phyloP scores from a whole-genome alignment of 2,888 invertebrate species.

The Philhelius pedissequus region DNA sequence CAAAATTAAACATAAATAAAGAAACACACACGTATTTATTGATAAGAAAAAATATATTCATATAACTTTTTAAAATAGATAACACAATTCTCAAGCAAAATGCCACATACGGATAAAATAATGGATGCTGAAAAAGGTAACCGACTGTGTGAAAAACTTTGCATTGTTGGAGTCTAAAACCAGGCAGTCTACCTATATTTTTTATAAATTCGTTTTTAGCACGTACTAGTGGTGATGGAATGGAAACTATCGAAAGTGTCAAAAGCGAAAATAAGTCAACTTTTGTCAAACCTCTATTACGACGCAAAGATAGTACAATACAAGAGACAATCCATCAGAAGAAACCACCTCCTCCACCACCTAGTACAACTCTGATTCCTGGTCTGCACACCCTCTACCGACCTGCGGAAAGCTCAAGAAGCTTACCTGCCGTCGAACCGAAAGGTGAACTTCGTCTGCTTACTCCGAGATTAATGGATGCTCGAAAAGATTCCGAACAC shows the following conservation, averaged over 20 bases:
- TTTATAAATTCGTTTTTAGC: constrained; percentile 46
- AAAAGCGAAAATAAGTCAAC: constrained; percentile 74
- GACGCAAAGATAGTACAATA: constrained; percentile 72
- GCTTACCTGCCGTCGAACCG: constrained; percentile 80
- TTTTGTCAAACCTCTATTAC: constrained; percentile 68
- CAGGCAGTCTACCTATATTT: not conserved
- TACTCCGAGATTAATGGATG: constrained; percentile 82
- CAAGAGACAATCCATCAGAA: constrained; percentile 71
- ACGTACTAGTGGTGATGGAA: constrained; percentile 88
- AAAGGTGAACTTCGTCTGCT: constrained; percentile 82
- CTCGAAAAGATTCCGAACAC: constrained; percentile 71
- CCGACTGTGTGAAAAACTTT: not conserved
- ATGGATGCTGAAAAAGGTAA: constrained; percentile 44
- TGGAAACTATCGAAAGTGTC: constrained; percentile 81
- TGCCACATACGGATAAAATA: constrained; percentile 13
- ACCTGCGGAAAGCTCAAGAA: constrained; percentile 71
- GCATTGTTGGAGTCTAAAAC: not conserved
- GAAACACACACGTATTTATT: not conserved
- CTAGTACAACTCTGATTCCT: constrained; percentile 70
- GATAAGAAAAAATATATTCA: not conserved
- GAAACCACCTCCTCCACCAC: constrained; percentile 57
- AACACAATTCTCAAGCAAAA: not conserved
- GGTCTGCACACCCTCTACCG: constrained; percentile 75
- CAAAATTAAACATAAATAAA: constrained; percentile 10
- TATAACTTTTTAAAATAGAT: not conserved